These are phyloP conservation scores for Hydropotes inermis DNA, from an alignment of 2,113 vertebrate genomes.

Conservation along the genomic window DNA sequence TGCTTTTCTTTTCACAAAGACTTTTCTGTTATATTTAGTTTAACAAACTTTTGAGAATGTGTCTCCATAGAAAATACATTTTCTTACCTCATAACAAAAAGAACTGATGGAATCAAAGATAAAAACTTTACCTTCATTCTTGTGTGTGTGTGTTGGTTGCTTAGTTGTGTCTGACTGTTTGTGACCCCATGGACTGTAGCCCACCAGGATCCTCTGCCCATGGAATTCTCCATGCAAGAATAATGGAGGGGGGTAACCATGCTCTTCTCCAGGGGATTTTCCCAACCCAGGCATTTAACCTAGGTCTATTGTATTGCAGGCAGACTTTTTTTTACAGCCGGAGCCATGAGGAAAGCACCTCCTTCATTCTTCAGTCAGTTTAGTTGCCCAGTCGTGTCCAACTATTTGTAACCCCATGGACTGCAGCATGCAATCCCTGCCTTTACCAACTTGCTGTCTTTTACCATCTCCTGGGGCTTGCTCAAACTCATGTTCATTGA, in stretches of 20 bases:
- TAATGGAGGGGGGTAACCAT: not conserved
- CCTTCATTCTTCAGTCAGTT: not conserved
- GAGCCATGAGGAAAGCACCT: not conserved
- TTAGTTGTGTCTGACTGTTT: not conserved
- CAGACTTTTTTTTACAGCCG: not conserved
- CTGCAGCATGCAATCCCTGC: not conserved
- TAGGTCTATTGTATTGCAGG: not conserved
- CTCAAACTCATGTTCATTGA: not conserved
- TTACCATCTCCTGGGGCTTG: not conserved
- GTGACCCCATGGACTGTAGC: not conserved
- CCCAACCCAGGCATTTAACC: not conserved
- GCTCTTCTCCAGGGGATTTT: not conserved
- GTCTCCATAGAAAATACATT: not conserved
- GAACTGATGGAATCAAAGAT: not conserved
- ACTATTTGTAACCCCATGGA: not conserved
- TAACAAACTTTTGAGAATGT: not conserved
- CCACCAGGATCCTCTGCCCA: not conserved
- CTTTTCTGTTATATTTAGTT: not conserved
- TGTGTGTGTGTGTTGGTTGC: not conserved
- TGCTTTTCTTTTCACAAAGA: constrained; percentile 32
- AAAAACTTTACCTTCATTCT: not conserved
- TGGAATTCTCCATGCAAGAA: not conserved
- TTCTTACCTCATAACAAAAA: not conserved
- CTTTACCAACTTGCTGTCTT: not conserved
- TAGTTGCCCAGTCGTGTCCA: not conserved